These are phyloP conservation scores for Pseudococcus jackbeardsleyi DNA, from an alignment of 2,888 invertebrate species.

Conservation along the genomic window DNA sequence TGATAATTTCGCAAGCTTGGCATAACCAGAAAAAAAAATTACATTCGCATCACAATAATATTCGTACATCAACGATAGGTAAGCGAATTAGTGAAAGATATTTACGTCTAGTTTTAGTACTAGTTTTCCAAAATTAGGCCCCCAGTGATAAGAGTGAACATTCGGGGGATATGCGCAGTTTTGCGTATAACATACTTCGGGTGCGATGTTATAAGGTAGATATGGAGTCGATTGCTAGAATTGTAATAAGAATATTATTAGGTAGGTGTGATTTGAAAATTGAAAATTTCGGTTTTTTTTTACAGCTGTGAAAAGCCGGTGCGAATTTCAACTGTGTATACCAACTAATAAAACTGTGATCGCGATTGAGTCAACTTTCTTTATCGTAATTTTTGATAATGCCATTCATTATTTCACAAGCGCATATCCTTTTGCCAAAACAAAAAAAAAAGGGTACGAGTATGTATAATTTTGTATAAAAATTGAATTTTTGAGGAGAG, in stretches of 20 bases:
- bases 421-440: not conserved
- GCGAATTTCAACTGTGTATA: not conserved
- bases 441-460: no score
- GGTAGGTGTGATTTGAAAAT: not conserved
- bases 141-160: slow-evolving; percentile 56
- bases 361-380: not conserved
- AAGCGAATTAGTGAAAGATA: slow-evolving; percentile 55
- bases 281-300: not conserved
- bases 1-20: not conserved
- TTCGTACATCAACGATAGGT: not conserved
- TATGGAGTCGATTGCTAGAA: slow-evolving; percentile 56
- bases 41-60: slow-evolving; percentile 15
- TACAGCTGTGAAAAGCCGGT: not conserved
- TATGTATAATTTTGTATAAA: no score
- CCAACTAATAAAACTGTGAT: not conserved
- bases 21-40: not conserved
- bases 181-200: slow-evolving; percentile 60
- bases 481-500: no score
- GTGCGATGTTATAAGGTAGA: slow-evolving; percentile 62
- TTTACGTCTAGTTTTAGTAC: slow-evolving; percentile 61
- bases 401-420: not conserved
- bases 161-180: slow-evolving; percentile 60
- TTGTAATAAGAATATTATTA: slow-evolving; percentile 45
- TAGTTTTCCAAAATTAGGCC: slow-evolving; percentile 60
- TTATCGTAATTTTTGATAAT: not conserved